Evolutionary conservation across 2,797 vertebrate species (phyloP), one percentile per base, ranked within the genome.

Genomic region (Gymnothorax reevesii): DNA sequence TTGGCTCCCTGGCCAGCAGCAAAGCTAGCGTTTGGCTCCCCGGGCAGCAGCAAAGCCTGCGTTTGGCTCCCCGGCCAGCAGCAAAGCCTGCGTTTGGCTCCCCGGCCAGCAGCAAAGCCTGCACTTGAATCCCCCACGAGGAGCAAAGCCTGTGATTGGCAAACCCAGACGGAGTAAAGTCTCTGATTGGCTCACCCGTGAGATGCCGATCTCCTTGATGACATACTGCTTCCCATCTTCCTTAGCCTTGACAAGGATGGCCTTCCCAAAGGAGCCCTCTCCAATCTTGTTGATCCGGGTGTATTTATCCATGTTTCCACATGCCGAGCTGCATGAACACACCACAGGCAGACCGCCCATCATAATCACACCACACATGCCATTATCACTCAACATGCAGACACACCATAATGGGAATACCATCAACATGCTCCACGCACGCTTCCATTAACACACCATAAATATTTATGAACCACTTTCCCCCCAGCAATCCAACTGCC

Each of bases 151-250:
- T 33, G 25, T 3, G 9, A 75, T 42, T 75, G 27, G 73, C 33
- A 49, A 10, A 75, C 10, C 3, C 27, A 3, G 7, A 7, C 57
- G n/a, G 15, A 49, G 13, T 20, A 75, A 64, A 17, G 79, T 12
- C 49, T 57, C n/a, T 0, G n/a, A 83, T 60, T 33, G 13, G 6
- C 96, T 97, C 90, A 99, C 99, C 94, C 95, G 96, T 84, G 97
- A 99, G 92, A 99, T 99, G 89, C 96, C 96, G 92, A 99, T 99
- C 95, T 99, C 98, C 91, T 99, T 99, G 93, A 99, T 99, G 94
- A 99, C 98, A 90, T 98, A 99, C 10, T 98, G 98, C 83, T 90
- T 97, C 75, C 94, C 96, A 95, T 98, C 96, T 90, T 97, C 95
- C 91, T 96, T 97, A 90, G 98, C 96, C 94, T 96, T 97, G 84